Evolutionary conservation across 2,888 invertebrate genomes (phyloP).

Genomic region (Microplitis deprimator): DNA sequence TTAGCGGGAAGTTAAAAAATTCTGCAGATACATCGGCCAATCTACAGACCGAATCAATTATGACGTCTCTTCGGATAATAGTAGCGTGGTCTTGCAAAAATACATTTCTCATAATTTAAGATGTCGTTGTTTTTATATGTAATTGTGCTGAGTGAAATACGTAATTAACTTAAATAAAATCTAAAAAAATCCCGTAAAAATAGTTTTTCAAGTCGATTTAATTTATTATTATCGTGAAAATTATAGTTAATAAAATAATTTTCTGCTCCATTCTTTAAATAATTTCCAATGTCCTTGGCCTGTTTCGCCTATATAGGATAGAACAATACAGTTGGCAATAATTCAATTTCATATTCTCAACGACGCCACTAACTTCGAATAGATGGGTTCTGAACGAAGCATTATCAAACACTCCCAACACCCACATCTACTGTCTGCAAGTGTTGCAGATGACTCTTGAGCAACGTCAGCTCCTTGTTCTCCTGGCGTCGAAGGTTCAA

Average conservation of each 20-base stretch:
- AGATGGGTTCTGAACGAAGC: slow-evolving; percentile 25
- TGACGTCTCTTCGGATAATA: no score
- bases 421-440: slow-evolving; percentile 11
- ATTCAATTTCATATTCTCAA: slow-evolving; percentile 32
- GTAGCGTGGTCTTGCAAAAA: no score
- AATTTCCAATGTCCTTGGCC: slow-evolving; percentile 14
- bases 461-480: slow-evolving; percentile 45
- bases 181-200: no score
- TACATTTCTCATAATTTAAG: no score
- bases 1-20: no score
- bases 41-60: no score
- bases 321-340: slow-evolving; percentile 23
- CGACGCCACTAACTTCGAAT: slow-evolving; percentile 2
- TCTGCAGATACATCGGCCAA: no score
- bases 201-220: neutral
- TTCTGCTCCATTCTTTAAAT: neutral
- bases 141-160: no score
- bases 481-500: slow-evolving; percentile 36
- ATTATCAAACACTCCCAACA: slow-evolving; percentile 17
- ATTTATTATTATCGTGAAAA: neutral
- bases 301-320: slow-evolving; percentile 8
- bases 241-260: neutral
- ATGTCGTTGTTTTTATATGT: no score
- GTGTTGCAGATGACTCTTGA: slow-evolving; percentile 37
- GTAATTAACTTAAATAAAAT: no score